Percentiles rank a stretch among this genome's conserved stretches.
phyloP scores from a whole-genome alignment of 2,888 invertebrate genomes.

The Mylabris sibirica region DNA sequence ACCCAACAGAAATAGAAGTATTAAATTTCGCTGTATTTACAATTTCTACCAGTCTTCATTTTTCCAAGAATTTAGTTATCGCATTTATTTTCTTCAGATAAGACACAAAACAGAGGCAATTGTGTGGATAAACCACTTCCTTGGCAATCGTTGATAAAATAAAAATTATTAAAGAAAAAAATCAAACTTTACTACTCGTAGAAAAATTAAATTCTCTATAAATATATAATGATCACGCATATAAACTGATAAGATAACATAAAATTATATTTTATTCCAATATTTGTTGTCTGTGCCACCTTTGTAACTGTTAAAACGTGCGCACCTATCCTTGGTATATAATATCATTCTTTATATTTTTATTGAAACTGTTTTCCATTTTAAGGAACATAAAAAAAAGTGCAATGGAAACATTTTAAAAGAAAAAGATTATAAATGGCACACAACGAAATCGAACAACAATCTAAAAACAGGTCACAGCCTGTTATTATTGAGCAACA shows the following conservation, averaged over 20 bases:
- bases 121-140: too few species aligned
- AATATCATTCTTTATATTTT: not conserved
- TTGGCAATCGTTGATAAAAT: too few species aligned
- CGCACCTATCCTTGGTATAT: not conserved
- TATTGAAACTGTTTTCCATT: not conserved
- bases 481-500: constrained; percentile 22
- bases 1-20: too few species aligned
- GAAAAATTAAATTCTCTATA: not conserved
- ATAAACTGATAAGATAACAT: constrained; percentile 12
- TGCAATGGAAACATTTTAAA: not conserved
- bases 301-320: not conserved
- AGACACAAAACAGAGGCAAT: too few species aligned
- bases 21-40: too few species aligned
- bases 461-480: not conserved
- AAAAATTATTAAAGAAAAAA: not conserved
- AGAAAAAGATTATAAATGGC: not conserved
- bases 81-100: too few species aligned
- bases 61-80: too few species aligned
- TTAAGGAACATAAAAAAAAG: not conserved
- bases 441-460: constrained; percentile 17
- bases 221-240: not conserved
- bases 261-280: not conserved
- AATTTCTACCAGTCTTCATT: too few species aligned
- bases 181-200: not conserved
- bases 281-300: not conserved